Evolutionary conservation across 2,797 vertebrate genomes (phyloP).

Genomic region (Cryptoprocta ferox): DNA sequence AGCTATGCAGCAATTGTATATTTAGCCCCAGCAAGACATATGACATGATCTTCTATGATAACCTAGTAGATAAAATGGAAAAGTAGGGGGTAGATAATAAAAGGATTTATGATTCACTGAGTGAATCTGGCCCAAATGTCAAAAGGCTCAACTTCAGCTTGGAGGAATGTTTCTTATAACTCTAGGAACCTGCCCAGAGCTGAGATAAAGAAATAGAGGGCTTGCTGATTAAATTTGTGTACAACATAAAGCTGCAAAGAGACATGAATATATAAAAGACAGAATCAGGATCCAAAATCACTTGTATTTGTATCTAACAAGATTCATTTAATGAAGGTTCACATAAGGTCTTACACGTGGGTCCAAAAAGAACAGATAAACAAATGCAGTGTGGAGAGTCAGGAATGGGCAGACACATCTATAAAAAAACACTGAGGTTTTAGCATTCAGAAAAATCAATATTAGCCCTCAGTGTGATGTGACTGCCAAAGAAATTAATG

Average conservation of each 20-base stretch:
- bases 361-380: neutral
- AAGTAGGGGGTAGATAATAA: neutral
- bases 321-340: neutral
- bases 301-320: neutral
- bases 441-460: neutral
- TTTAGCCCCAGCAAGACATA: neutral
- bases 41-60: neutral
- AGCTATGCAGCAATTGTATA: neutral
- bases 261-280: neutral
- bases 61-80: neutral
- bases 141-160: neutral
- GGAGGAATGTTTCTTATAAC: neutral
- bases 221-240: neutral
- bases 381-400: neutral
- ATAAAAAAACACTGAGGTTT: neutral
- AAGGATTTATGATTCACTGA: neutral
- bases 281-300: neutral
- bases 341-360: neutral
- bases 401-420: neutral
- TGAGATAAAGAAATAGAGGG: neutral
- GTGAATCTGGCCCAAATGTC: slow-evolving; percentile 19
- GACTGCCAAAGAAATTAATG: neutral
- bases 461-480: neutral
- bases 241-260: neutral
- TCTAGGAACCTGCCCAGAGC: neutral